Conservation (phyloP, 2,888 invertebrate genomes). For the Opisthograptis luteolata region DNA sequence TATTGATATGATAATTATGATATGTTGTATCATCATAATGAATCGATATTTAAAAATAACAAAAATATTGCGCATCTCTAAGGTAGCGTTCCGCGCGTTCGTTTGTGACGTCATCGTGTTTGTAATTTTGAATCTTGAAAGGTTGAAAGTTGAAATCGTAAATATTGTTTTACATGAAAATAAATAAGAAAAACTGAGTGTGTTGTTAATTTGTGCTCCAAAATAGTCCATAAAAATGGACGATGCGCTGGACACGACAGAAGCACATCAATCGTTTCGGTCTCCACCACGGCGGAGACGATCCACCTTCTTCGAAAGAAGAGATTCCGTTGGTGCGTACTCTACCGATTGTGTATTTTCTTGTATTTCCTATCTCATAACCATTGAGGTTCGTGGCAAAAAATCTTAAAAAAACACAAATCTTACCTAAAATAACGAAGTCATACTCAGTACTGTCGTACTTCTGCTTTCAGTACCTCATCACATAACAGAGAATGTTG, state of each 20-base stretch:
- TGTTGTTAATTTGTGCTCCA: constrained; percentile 7
- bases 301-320: constrained; percentile 74
- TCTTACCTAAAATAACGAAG: too few relatives aligned
- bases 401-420: too few relatives aligned
- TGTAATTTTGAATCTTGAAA: constrained; percentile 43
- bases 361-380: too few relatives aligned
- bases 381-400: too few relatives aligned
- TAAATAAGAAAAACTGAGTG: constrained; percentile 3
- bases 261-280: constrained; percentile 58
- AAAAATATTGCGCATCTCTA: too few relatives aligned
- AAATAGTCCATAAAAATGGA: constrained; percentile 53
- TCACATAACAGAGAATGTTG: constrained; percentile 49
- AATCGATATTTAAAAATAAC: too few relatives aligned
- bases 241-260: constrained; percentile 57
- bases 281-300: constrained; percentile 73
- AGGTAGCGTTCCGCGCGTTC: constrained; percentile 50
- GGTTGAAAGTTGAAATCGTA: too few relatives aligned
- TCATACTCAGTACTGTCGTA: too few relatives aligned
- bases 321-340: constrained; percentile 66
- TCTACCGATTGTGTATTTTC: too few relatives aligned
- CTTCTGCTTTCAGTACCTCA: constrained; percentile 65
- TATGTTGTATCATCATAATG: too few relatives aligned
- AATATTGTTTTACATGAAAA: constrained; percentile 22
- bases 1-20: too few relatives aligned
- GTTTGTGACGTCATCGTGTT: constrained; percentile 49